These are phyloP conservation scores for Alcis repandata DNA, from an alignment of 2,888 invertebrate genomes.

Conservation along the genomic window DNA sequence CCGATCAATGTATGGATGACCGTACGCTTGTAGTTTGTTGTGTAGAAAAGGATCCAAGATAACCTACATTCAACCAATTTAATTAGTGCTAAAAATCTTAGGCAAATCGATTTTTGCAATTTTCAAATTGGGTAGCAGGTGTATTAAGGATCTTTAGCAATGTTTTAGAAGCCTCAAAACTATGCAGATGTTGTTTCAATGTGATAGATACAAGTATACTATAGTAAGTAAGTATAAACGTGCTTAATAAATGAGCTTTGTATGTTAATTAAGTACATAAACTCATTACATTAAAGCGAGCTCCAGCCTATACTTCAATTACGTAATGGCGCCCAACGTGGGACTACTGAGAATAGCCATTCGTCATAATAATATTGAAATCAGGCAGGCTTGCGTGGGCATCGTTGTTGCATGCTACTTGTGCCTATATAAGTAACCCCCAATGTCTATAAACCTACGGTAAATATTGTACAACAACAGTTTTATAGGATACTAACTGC, in stretches of 20 bases:
- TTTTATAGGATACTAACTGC: too few species aligned
- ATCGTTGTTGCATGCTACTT: slow-evolving; percentile 5
- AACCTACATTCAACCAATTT: background rate
- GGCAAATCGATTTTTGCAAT: slow-evolving; percentile 2
- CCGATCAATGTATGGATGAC: slow-evolving; percentile 45
- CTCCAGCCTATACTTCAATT: slow-evolving; percentile 41
- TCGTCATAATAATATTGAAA: slow-evolving; percentile 29
- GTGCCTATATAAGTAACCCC: background rate
- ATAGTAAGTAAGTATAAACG: slow-evolving; percentile 13
- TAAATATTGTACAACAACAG: background rate
- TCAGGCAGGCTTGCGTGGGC: slow-evolving; percentile 14
- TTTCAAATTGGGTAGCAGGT: slow-evolving; percentile 4
- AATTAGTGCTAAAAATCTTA: slow-evolving; percentile 8
- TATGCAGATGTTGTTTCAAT: slow-evolving; percentile 18
- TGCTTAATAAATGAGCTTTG: slow-evolving; percentile 15
- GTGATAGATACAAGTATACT: background rate
- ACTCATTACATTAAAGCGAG: slow-evolving; percentile 23
- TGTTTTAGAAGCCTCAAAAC: slow-evolving; percentile 41
- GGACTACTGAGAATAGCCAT: slow-evolving; percentile 34
- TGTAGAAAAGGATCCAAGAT: slow-evolving; percentile 14
- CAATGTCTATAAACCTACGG: background rate
- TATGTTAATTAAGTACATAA: slow-evolving; percentile 35
- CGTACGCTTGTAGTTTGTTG: slow-evolving; percentile 57
- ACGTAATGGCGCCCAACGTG: slow-evolving; percentile 52
- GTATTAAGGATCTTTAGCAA: slow-evolving; percentile 14